phyloP scores from a whole-genome alignment of 1,140 invertebrate species.

The Listronotus bonariensis region DNA sequence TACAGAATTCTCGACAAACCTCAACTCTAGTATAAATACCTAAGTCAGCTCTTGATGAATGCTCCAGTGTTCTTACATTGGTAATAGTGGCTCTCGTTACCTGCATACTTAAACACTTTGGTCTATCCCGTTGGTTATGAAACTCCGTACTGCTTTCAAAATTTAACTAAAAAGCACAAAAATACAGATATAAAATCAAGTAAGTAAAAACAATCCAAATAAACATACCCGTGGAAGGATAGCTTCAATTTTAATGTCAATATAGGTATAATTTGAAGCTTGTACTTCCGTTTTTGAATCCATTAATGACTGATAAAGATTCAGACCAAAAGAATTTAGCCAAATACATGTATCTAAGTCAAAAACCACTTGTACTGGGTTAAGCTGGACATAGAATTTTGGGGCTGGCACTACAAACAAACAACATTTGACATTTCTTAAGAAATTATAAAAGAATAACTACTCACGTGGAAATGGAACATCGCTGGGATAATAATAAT shows the following conservation, averaged over 20 bases:
- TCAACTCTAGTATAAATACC: constrained; percentile 12
- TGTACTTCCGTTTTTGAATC: constrained; percentile 49
- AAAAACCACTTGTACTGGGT: constrained; percentile 84
- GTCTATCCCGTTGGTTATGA: constrained; percentile 77
- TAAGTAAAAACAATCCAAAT: no score
- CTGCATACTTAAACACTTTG: constrained; percentile 80
- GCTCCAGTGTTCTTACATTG: constrained; percentile 74
- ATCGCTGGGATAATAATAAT: constrained; percentile 96
- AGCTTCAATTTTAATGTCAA: constrained; percentile 86
- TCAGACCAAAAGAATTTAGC: constrained; percentile 91
- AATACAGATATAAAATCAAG: background rate
- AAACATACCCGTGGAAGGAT: constrained; percentile 83
- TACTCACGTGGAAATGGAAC: constrained; percentile 87
- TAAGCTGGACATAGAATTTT: constrained; percentile 88
- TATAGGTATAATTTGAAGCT: constrained; percentile 67
- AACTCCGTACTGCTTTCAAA: constrained; percentile 72
- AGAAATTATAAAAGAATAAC: constrained; percentile 11
- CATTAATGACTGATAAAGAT: constrained; percentile 76
- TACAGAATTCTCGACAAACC: no score
- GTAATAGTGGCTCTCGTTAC: constrained; percentile 78
- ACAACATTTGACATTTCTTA: no score
- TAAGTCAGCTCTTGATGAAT: constrained; percentile 68
- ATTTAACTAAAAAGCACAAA: constrained; percentile 62
- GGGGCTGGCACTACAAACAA: constrained; percentile 80
- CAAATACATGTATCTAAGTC: constrained; percentile 86